Conservation (phyloP, 1,140 invertebrate species). For the Octopus sinensis region DNA sequence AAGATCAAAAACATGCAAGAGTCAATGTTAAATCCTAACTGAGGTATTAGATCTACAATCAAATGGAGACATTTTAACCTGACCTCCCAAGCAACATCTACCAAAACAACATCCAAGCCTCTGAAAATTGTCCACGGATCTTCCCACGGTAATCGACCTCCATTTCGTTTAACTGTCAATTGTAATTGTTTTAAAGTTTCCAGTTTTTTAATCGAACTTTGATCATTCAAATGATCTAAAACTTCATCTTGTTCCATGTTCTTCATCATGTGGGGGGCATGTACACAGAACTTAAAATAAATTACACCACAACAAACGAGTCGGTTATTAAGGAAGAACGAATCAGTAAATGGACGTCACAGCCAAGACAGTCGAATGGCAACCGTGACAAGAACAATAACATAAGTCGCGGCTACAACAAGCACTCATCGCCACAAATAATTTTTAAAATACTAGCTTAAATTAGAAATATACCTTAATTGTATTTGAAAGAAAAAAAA, state of each 20-base stretch:
- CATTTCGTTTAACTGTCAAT: constrained; percentile 48
- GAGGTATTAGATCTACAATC: constrained; percentile 53
- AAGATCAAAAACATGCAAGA: constrained; percentile 51
- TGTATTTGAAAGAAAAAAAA: too few relatives aligned
- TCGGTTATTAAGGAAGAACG: too few relatives aligned
- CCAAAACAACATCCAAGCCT: constrained; percentile 45
- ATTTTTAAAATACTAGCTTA: too few relatives aligned
- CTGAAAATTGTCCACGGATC: constrained; percentile 51
- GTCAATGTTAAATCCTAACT: constrained; percentile 52
- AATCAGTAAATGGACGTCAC: too few relatives aligned
- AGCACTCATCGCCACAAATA: too few relatives aligned
- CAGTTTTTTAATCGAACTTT: constrained; percentile 49
- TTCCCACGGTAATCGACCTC: constrained; percentile 51
- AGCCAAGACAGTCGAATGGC: too few relatives aligned
- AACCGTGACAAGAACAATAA: too few relatives aligned
- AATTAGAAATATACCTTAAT: too few relatives aligned
- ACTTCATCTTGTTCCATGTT: constrained; percentile 55
- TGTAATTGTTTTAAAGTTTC: constrained; percentile 53
- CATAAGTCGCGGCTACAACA: too few relatives aligned
- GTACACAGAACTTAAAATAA: too few relatives aligned
- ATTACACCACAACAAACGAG: too few relatives aligned
- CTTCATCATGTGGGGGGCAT: constrained; percentile 32
- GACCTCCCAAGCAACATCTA: constrained; percentile 53
- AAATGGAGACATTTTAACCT: constrained; percentile 53
- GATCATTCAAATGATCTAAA: constrained; percentile 48